Base-by-base conservation (phyloP, 53 echinoderm and acorn worm genomes). In the Pentamera pediparva region DNA sequence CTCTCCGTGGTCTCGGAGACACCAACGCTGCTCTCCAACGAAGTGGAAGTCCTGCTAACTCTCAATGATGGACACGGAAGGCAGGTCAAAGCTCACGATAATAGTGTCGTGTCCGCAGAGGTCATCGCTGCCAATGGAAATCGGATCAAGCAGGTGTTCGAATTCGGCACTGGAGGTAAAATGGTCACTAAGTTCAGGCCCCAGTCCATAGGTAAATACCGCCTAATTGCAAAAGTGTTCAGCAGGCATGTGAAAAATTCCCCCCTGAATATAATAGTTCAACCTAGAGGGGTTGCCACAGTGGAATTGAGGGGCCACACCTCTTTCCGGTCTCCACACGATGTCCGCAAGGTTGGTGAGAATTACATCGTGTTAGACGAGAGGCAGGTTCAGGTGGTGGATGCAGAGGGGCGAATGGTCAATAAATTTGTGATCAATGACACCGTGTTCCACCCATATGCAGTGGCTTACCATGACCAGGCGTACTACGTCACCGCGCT, bases 401-500 rank as follows among this genome's bases (percentile, higher is more conserved):
- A 83, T 40, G 34, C 21, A 20, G 77, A 60, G 35, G 77, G 77
- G 13, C 77, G 83, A 10, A 64, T 75, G 37, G 83, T 77, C 31
- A 83, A 83, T 53, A 83, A 77, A 54, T 83, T 83, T 62, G 64
- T 57, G 35, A 61, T 47, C 19, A 36, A 20, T 13, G 83, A 61
- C 51, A 70, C 35, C 18, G 75, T 70, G 31, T 77, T 83, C 29
- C 59, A 83, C n/a, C 83, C 83, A 0, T 83, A 77, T 36, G 76
- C 83, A 15, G 35, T 83, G 53, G 83, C 83, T 31, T 83, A 50
- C 59, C 77, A 77, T 51, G 56, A 77, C 20, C 48, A 70, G 20
- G 77, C 83, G 28, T 83, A 77, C 71, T 77, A 65, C 11, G 83
- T 83, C 22, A 83, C 83, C 3, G 83, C 77, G 17, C 26, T 83